Conservation (phyloP, 2,888 invertebrate genomes). For the Drosophila robusta region DNA sequence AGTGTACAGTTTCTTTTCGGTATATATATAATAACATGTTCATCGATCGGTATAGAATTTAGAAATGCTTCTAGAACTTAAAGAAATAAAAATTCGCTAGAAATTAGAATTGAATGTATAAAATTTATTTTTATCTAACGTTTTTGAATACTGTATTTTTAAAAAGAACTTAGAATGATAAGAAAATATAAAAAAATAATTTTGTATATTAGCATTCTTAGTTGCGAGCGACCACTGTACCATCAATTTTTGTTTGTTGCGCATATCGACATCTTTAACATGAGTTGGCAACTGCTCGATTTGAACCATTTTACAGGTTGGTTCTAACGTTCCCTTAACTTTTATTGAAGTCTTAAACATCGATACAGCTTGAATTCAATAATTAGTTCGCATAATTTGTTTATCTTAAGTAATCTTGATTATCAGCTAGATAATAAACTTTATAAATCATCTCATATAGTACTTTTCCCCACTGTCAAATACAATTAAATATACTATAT, state of each 20-base stretch:
- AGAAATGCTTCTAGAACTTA: too few relatives aligned
- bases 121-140: too few relatives aligned
- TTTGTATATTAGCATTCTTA: too few relatives aligned
- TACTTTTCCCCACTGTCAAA: background rate
- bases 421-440: constrained; percentile 1
- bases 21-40: too few relatives aligned
- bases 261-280: background rate
- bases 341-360: constrained; percentile 3
- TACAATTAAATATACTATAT: background rate
- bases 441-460: background rate
- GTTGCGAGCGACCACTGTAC: background rate
- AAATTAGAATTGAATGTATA: too few relatives aligned
- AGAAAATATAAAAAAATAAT: too few relatives aligned
- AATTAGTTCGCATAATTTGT: background rate
- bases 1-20: too few relatives aligned
- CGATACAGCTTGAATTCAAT: background rate
- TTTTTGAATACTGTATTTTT: too few relatives aligned
- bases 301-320: background rate
- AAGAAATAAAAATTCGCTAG: too few relatives aligned
- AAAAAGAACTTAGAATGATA: too few relatives aligned
- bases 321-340: background rate
- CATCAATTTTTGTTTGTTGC: background rate
- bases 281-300: background rate
- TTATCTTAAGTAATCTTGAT: constrained; percentile 2
- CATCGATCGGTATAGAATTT: too few relatives aligned